Evolutionary conservation across 2,113 vertebrate genomes (phyloP), one percentile per base, ranked within the genome.

Genomic region (Eublepharis macularius): DNA sequence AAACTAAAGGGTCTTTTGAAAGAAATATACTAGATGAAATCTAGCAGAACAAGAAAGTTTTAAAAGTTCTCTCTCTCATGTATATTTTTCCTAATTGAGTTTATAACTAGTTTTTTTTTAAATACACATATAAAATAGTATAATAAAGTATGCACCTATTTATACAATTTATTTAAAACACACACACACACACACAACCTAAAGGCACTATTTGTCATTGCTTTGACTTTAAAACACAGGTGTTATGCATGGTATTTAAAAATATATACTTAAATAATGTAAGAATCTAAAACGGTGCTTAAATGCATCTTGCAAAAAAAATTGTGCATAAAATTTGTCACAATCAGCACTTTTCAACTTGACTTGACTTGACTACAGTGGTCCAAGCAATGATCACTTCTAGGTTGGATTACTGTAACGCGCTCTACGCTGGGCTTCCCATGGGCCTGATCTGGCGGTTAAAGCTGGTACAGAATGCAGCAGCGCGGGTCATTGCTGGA

Each of bases 231-330:
- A 90, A 92, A 92, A 92, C 76, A 21, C 86, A 92, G 77, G 49
- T 80, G 80, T 93, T 87, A 82, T 83, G 81, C 92, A 88, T 84
- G 80, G 86, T 36, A 90, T 93, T 94, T 93, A 92, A 94, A n/a
- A 95, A 96, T 82, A 81, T 78, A 87, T 80, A 63, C 60, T 84
- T 89, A 89, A 91, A 93, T 91, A 86, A 93, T 87, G 80, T 80
- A 86, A 76, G 89, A 90, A 73, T 92, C 81, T 91, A 94, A 88
- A 91, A 57, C 72, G 32, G 79, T 84, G 88, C 74, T 63, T 26
- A 10, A 65, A 32, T 72, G 69, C 81, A 21, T 32, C 89, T 94
- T 90, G 43, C 73, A 34, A 63, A 75, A 87, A 57, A 92, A 85
- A 85, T 72, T 82, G 78, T 83, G 89, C 87, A 88, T 86, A 90